phyloP scores from a whole-genome alignment of 2,113 vertebrate genomes.

The Aptenodytes forsteri region DNA sequence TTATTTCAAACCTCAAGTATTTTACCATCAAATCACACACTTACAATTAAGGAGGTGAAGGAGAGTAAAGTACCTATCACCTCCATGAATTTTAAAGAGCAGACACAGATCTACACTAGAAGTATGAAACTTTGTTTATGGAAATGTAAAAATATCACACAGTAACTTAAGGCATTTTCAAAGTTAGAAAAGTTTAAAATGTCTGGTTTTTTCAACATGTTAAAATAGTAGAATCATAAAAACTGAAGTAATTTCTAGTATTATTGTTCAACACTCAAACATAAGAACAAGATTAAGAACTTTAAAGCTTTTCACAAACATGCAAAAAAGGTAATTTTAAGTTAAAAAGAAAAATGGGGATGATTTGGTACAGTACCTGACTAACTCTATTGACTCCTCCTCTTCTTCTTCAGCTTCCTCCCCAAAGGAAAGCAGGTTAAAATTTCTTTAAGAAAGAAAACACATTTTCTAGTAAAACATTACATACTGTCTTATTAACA shows the following conservation, averaged over 20 bases:
- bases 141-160: background rate
- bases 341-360: background rate
- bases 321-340: background rate
- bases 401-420: conserved; percentile 99
- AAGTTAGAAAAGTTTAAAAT: background rate
- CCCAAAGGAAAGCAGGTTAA: conserved; percentile 95
- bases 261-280: background rate
- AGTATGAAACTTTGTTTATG: background rate
- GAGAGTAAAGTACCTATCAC: background rate
- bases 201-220: background rate
- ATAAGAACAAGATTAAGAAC: background rate
- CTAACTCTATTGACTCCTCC: conserved; percentile 92
- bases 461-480: background rate
- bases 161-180: background rate
- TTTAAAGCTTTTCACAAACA: background rate
- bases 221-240: background rate
- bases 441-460: conserved; percentile 83
- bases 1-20: background rate
- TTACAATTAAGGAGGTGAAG: background rate
- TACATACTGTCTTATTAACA: background rate
- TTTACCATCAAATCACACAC: background rate
- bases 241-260: background rate
- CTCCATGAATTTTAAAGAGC: background rate
- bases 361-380: conserved; percentile 79
- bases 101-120: background rate